phyloP scores from a whole-genome alignment of 2,797 vertebrate genomes.

The Triplophysa yarkandensis region DNA sequence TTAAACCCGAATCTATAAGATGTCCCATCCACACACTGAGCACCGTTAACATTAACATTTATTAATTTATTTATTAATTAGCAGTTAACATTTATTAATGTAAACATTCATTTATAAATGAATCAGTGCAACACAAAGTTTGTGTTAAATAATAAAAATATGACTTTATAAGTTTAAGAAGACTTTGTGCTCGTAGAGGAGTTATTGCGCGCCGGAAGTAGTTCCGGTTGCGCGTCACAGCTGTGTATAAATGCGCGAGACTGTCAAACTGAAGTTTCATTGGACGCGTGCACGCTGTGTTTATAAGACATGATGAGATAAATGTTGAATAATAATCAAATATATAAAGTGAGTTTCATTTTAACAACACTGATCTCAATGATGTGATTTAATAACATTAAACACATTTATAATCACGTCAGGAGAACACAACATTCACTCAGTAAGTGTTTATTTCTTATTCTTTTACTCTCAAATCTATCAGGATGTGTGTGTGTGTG shows the following conservation, averaged over 20 bases:
- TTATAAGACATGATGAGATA: background rate
- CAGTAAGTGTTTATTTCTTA: conserved; percentile 58
- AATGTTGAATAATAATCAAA: background rate
- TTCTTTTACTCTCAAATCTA: no score
- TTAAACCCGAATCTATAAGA: background rate
- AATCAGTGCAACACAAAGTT: no score
- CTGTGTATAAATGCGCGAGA: conserved; percentile 88
- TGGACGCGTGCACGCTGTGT: conserved; percentile 66
- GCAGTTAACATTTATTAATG: background rate
- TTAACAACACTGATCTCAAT: background rate
- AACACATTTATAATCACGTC: conserved; percentile 51
- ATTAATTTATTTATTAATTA: no score
- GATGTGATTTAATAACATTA: background rate
- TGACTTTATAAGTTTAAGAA: no score
- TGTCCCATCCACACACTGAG: background rate
- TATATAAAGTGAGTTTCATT: background rate
- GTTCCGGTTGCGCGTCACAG: conserved; percentile 68
- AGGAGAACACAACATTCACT: conserved; percentile 53
- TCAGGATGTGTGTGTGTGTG: no score
- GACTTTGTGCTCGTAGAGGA: background rate
- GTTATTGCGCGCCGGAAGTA: conserved; percentile 68
- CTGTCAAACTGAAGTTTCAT: conserved; percentile 97
- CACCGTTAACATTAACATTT: no score
- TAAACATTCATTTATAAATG: background rate
- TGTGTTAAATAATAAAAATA: no score